These are phyloP conservation scores for Delichon dasypus DNA, from an alignment of 2,797 vertebrate genomes.

Conservation along the genomic window DNA sequence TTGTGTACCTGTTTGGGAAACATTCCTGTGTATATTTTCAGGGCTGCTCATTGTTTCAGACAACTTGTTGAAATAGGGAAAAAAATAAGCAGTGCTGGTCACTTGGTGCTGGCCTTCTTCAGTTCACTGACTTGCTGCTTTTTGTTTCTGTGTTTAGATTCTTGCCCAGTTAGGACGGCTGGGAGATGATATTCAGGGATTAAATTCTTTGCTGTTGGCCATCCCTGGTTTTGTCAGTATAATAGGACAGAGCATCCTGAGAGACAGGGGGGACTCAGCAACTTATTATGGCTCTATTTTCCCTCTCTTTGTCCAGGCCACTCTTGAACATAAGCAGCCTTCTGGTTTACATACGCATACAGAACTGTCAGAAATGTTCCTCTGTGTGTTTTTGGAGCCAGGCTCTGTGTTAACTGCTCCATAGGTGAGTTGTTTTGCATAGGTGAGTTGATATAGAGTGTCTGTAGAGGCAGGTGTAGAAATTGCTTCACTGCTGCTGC, in stretches of 20 bases:
- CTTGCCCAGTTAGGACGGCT: not conserved
- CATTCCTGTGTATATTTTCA: not conserved
- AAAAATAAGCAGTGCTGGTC: not conserved
- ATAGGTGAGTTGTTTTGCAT: not conserved
- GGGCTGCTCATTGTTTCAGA: not conserved
- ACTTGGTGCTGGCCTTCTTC: not conserved
- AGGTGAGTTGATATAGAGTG: not conserved
- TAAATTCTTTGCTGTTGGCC: not conserved
- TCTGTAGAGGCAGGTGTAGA: not conserved
- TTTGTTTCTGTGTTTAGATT: not conserved
- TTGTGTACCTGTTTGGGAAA: not conserved
- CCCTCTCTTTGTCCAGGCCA: not conserved
- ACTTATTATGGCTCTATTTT: not conserved
- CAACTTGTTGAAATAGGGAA: not conserved
- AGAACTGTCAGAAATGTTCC: not conserved
- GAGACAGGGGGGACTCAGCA: not conserved
- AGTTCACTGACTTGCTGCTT: not conserved
- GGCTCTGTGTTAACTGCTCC: not conserved
- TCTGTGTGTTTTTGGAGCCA: not conserved
- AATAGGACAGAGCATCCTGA: not conserved
- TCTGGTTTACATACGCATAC: not conserved
- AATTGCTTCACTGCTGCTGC: too few relatives aligned
- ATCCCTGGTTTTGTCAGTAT: not conserved
- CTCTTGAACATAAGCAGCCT: not conserved
- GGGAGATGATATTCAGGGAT: not conserved